Base-by-base conservation (phyloP, 2,888 invertebrate species). In the Heliconius ismenius region DNA sequence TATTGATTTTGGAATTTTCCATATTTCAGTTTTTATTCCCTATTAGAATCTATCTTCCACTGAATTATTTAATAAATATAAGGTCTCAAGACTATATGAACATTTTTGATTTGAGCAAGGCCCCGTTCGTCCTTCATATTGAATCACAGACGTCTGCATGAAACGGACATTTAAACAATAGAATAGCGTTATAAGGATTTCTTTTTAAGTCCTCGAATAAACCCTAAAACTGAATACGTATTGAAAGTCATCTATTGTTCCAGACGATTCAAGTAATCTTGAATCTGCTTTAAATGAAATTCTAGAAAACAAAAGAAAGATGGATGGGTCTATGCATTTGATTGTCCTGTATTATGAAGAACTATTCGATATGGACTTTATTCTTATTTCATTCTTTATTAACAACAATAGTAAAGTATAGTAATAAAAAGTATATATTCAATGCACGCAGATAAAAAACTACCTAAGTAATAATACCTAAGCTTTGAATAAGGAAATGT, bases 201-300 rank as follows among this genome's bases (percentile, higher is more conserved):
- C 70, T 79, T 77, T 79, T 75, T 75, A 79, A 75, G 73, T 77
- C 73, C 76, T 77, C 77, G 76, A 77, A 76, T 79, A 77, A 75
- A 78, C 76, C 78, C 79, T 77, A 80, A 78, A 78, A 78, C 74
- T 78, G 75, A 79, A 78, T 78, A 78, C 76, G 75, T 78, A 80
- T 80, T 78, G 78, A 76, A 80, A 75, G 77, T 75, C 73, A 77
- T 70, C 79, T 78, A 76, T 80, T 77, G 74, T 79, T 75, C 75
- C 70, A 73, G 76, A 76, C 65, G 69, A 76, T 77, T 79, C 77
- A 72, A 73, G 75, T 75, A 75, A 79, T 79, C 79, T 80, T 77
- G 73, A 80, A 78, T 75, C 79, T 75, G 78, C 79, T 77, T 80
- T 75, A 80, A 78, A 80, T 78, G 79, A 80, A 78, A 78, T 78